A percentile compares a stretch with the other conserved stretches of the same genome.
Conservation (phyloP, 2,888 invertebrate genomes). For the Drosophila austrosaltans region DNA sequence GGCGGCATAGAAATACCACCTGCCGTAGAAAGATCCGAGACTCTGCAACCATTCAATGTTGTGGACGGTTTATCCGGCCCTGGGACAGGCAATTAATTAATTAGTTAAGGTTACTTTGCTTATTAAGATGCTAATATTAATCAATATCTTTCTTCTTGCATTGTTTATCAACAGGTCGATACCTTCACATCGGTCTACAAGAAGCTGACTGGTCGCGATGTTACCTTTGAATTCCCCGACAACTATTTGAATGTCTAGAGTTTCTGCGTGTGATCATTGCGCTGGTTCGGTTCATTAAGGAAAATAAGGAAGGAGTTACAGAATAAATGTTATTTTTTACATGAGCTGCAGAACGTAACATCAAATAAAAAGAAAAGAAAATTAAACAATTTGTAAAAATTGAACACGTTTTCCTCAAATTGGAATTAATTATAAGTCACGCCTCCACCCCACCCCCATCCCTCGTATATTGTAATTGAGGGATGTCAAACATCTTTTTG, state of each 20-base stretch:
- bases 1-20: slow-evolving; percentile 70
- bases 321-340: slow-evolving; percentile 65
- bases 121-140: slow-evolving; percentile 20
- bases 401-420: slow-evolving; percentile 22
- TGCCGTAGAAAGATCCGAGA: slow-evolving; percentile 23
- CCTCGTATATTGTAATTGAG: slow-evolving; percentile 17
- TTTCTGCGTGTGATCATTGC: slow-evolving; percentile 46
- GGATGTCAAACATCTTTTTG: slow-evolving; percentile 46
- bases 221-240: slow-evolving; percentile 99
- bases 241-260: slow-evolving; percentile 90
- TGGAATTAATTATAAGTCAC: slow-evolving; percentile 26
- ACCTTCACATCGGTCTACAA: slow-evolving; percentile 99
- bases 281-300: slow-evolving; percentile 56
- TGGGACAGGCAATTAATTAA: neutral
- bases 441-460: too few species aligned
- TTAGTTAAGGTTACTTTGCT: too few species aligned
- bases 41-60: slow-evolving; percentile 24
- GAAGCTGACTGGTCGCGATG: slow-evolving; percentile 99
- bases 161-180: slow-evolving; percentile 90
- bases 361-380: slow-evolving; percentile 70
- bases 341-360: slow-evolving; percentile 65
- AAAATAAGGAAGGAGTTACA: slow-evolving; percentile 51
- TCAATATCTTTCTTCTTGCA: slow-evolving; percentile 27
- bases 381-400: slow-evolving; percentile 72
- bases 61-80: slow-evolving; percentile 30